Base-by-base conservation (phyloP, 2,888 invertebrate genomes). In the Theretra japonica region DNA sequence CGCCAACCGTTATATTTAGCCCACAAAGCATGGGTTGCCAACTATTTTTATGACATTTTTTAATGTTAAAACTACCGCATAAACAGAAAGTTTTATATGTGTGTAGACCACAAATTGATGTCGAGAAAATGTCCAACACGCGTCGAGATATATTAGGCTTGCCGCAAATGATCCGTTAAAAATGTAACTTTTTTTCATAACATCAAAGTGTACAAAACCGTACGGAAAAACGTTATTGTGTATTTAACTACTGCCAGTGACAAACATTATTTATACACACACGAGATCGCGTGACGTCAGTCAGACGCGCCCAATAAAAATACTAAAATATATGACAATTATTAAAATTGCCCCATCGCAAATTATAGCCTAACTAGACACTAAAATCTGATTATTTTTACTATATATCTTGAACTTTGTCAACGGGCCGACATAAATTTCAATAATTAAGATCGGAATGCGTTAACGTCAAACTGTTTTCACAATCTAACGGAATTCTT, bases 1-100 rank as follows among this genome's bases (percentile, higher is more conserved):
- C 30, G 30, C 30, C 4, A 53, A 69, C 30, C 25, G 75, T 78
- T 80, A 77, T 79, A 72, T 65, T 72, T 73, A 69, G 33, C 70
- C 72, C 69, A 76, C 71, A n/a, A 69, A 74, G 72, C 76, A 77
- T 41, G 74, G 76, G 69, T 60, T 90, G 90, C 91, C 91, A 90
- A 90, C 82, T 85, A 90, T 88, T 90, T 91, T 90, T 88, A 90
- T 86, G 81, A 83, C 79, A 74, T 74, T 79, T 82, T 84, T 79
- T 82, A 78, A 83, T 83, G 82, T 83, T 82, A 84, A 83, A 86
- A 82, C 81, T 82, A 80, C 82, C 78, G 74, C 82, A 85, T 86
- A 85, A 87, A 88, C 79, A 80, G 75, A 72, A 71, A 69, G 75
- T 82, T 85, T 85, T 81, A 82, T 81, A 81, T 72, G 56, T 58